A percentile compares a stretch with the other conserved stretches of the same genome.
phyloP scores from a whole-genome alignment of 2,888 invertebrate genomes.

The Troides aeacus region DNA sequence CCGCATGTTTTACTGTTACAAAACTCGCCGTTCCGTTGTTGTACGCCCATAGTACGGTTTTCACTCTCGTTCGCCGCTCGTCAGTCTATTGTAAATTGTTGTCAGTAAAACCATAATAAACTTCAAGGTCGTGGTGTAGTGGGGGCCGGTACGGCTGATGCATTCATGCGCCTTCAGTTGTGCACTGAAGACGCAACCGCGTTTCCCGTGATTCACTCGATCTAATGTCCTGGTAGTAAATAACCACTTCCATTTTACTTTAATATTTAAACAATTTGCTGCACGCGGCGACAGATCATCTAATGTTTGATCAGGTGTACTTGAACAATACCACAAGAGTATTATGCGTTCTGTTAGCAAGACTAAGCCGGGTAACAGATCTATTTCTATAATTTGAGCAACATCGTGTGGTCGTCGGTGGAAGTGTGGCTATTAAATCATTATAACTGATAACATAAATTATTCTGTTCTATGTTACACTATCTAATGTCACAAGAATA shows the following conservation, averaged over 20 bases:
- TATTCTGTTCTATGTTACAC: background rate
- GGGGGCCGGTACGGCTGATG: constrained; percentile 57
- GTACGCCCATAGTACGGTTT: constrained; percentile 62
- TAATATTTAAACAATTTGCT: constrained; percentile 1
- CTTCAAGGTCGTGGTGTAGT: constrained; percentile 72
- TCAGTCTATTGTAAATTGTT: constrained; percentile 76
- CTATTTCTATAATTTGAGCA: background rate
- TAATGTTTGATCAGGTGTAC: constrained; percentile 43
- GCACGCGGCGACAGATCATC: constrained; percentile 28
- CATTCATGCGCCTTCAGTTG: constrained; percentile 56
- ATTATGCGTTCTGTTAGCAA: background rate
- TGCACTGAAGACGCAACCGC: constrained; percentile 31
- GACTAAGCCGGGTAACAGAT: background rate
- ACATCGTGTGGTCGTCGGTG: constrained; percentile 4
- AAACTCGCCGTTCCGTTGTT: constrained; percentile 53
- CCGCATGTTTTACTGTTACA: constrained; percentile 57
- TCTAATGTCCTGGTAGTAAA: background rate
- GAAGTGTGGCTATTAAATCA: constrained; percentile 2
- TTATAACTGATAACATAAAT: background rate
- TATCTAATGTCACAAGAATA: constrained; percentile 2
- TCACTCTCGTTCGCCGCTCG: constrained; percentile 73
- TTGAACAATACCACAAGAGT: constrained; percentile 12
- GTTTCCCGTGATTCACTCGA: background rate
- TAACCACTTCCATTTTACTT: background rate
- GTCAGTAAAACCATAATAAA: constrained; percentile 76